phyloP scores from a whole-genome alignment of 1,140 invertebrate species.

The Temnothorax nylanderi region DNA sequence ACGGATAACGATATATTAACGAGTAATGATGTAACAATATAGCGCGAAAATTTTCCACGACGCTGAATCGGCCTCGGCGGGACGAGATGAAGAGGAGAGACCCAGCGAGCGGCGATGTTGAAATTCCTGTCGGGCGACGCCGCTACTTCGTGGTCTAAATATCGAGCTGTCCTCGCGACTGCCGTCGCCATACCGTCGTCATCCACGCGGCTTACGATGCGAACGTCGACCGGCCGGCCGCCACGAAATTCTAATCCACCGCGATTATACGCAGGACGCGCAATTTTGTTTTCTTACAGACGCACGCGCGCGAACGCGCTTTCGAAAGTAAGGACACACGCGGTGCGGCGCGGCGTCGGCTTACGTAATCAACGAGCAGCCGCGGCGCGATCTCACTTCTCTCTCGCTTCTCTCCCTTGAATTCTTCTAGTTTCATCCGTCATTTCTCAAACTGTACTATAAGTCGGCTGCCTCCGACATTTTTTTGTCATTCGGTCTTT shows the following conservation, averaged over 20 bases:
- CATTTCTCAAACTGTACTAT: too few relatives aligned
- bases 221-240: background rate
- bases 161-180: constrained; percentile 8
- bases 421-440: background rate
- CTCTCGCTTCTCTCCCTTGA: background rate
- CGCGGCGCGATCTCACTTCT: background rate
- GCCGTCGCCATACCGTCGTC: background rate
- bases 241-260: constrained; percentile 48
- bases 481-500: too few relatives aligned
- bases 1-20: background rate
- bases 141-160: constrained; percentile 35
- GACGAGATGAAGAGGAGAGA: background rate
- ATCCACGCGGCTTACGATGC: background rate
- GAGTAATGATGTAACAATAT: background rate
- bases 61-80: background rate
- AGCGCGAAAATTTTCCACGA: background rate
- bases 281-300: constrained; percentile 18
- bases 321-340: constrained; percentile 53
- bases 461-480: too few relatives aligned
- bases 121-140: constrained; percentile 9
- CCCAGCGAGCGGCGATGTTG: background rate
- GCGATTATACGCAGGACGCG: constrained; percentile 35
- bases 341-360: background rate
- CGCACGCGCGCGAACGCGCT: constrained; percentile 31
- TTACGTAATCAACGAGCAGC: constrained; percentile 34